phyloP scores from a whole-genome alignment of 2,888 invertebrate species.

The Hymenopus coronatus region DNA sequence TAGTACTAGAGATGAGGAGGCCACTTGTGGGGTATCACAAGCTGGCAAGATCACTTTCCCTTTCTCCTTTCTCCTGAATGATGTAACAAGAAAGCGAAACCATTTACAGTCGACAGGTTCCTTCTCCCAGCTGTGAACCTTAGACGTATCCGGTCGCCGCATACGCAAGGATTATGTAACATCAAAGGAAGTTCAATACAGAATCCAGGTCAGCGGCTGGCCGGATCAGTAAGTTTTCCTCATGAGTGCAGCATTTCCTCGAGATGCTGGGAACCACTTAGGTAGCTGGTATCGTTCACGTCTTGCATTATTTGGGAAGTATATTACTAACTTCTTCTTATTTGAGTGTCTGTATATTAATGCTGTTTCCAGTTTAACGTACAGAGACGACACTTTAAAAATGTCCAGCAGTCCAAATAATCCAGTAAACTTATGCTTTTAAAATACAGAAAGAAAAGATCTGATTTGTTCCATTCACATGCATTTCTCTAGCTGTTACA shows the following conservation, averaged over 20 bases:
- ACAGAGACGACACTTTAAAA: too few relatives aligned
- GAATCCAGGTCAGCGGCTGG: neutral
- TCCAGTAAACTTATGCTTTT: too few relatives aligned
- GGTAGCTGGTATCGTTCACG: too few relatives aligned
- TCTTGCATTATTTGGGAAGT: too few relatives aligned
- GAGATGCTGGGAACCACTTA: neutral
- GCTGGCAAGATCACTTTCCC: slow-evolving; percentile 13
- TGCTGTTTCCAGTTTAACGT: too few relatives aligned
- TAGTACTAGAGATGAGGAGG: neutral
- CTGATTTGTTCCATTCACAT: too few relatives aligned
- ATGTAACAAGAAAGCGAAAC: slow-evolving; percentile 14
- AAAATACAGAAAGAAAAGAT: too few relatives aligned
- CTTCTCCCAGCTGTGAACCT: neutral
- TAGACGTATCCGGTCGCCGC: neutral
- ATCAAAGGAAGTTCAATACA: neutral
- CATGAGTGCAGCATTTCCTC: neutral
- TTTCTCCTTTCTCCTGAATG: slow-evolving; percentile 23
- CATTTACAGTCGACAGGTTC: neutral
- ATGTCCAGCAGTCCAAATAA: too few relatives aligned
- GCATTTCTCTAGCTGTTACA: too few relatives aligned
- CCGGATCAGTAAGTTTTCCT: neutral
- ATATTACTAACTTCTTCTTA: too few relatives aligned
- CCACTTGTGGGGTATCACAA: neutral
- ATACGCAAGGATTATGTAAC: neutral
- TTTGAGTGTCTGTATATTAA: too few relatives aligned